Conservation (phyloP, 2,113 vertebrate species). For the Corydoras sp. region DNA sequence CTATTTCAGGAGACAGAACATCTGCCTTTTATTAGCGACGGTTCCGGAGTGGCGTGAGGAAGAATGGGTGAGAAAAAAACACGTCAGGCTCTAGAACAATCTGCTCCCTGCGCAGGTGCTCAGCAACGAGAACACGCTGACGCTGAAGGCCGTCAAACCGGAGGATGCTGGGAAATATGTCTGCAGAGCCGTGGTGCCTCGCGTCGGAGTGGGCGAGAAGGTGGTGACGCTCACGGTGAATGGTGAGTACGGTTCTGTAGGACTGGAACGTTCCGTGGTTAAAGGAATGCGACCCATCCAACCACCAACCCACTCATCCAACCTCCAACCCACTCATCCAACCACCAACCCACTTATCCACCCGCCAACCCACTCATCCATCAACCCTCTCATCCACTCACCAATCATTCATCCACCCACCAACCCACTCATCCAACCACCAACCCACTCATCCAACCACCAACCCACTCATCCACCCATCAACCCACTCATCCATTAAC, state of each 20-base stretch:
- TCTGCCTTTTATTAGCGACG: neutral
- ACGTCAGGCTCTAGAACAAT: neutral
- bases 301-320: too few species aligned
- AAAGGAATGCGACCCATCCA: too few species aligned
- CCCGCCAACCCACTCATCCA: too few species aligned
- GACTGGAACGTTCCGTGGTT: too few species aligned
- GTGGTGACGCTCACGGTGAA: conserved; percentile 94
- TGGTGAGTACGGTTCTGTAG: conserved; percentile 60
- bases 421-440: too few species aligned
- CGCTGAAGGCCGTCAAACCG: conserved; percentile 86
- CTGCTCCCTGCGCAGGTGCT: conserved; percentile 72
- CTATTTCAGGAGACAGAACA: neutral
- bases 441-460: too few species aligned
- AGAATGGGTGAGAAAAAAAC: neutral
- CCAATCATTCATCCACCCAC: too few species aligned
- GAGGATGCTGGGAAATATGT: conserved; percentile 96
- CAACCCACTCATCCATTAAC: too few species aligned
- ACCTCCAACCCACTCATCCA: too few species aligned
- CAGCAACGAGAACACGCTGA: conserved; percentile 92
- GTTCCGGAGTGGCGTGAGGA: neutral
- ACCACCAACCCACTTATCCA: too few species aligned
- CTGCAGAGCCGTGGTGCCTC: conserved; percentile 89
- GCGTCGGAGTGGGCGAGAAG: conserved; percentile 88
- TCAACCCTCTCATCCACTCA: too few species aligned
- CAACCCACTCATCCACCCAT: too few species aligned